Evolutionary conservation across 2,888 invertebrate species (phyloP), one percentile per base, ranked within the genome.

Genomic region (Tipula helvola): DNA sequence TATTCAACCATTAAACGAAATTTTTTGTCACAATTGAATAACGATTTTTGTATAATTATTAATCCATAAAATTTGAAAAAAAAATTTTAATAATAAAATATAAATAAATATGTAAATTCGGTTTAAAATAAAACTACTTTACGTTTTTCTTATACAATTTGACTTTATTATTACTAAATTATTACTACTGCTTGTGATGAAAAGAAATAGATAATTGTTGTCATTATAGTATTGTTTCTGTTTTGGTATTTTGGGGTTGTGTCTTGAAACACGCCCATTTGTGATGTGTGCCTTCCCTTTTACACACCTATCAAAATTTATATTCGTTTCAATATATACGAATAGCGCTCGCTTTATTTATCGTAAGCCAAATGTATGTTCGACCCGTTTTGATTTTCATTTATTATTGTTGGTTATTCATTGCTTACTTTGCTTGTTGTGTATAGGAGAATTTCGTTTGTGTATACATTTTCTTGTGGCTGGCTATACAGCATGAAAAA

Each of bases 131-230:
- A 71, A 71, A 71, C 71, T 71, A 71, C 28, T 71, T 71, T 18
- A 71, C 71, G 52, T 52, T 52, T 52, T 52, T 52, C 5, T 52
- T 52, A 12, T 52, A 16, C 5, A 16, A 28, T 28, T 28, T 52
- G 5, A 16, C 5, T 16, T 28, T 71, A 71, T 71, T 71, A 71
- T 71, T 71, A 71, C 71, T 71, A 71, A 16, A 57, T 71, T 28
- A 71, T 71, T 71, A 71, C 71, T 71, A 71, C 71, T 71, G 71
- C 71, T 71, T 71, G 71, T 71, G 71, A 71, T 71, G 71, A 71
- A 71, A 71, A 28, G 71, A 71, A 71, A 71, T 71, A 71, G 71
- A 71, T 71, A 71, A 71, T 71, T 71, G 71, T 71, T 71, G 71
- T 71, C 28, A 71, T 71, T 71, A 71, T 71, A 71, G 71, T 71